Evolutionary conservation across 2,888 invertebrate genomes (phyloP).

Genomic region (Coenonympha glycerion): DNA sequence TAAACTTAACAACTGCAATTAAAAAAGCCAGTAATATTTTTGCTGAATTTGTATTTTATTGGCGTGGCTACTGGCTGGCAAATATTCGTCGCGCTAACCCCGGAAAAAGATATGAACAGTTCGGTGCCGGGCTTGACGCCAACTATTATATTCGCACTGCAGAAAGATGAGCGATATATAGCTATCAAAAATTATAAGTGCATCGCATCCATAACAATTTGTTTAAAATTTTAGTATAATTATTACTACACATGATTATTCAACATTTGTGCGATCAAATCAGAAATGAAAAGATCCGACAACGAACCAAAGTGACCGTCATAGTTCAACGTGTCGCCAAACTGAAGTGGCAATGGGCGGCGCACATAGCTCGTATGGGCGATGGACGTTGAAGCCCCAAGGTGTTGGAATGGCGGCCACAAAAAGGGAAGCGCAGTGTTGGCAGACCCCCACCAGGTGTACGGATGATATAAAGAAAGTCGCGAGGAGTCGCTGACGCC

Average conservation of each 20-base stretch:
- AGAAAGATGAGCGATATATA: slow-evolving; percentile 56
- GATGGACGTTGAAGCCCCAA: no score
- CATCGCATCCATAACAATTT: slow-evolving; percentile 29
- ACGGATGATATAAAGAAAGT: no score
- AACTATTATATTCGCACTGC: slow-evolving; percentile 55
- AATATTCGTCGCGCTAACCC: slow-evolving; percentile 33
- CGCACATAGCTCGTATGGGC: no score
- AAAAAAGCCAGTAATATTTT: slow-evolving; percentile 20
- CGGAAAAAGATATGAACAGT: slow-evolving; percentile 39
- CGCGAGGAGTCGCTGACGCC: no score
- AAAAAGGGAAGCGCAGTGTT: no score
- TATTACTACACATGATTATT: background rate
- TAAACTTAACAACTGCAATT: slow-evolving; percentile 19
- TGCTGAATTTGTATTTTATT: slow-evolving; percentile 29
- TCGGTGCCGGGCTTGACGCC: slow-evolving; percentile 48
- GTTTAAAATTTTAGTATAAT: slow-evolving; percentile 4
- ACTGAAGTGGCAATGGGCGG: no score
- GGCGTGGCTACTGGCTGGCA: slow-evolving; percentile 30
- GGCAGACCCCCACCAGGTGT: no score
- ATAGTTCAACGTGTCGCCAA: no score
- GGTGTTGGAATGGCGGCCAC: no score
- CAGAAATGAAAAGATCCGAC: no score
- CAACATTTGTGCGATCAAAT: no score
- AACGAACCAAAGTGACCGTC: no score
- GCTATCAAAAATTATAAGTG: slow-evolving; percentile 46